Conservation (phyloP, 2,888 invertebrate species). For the Torymus aiolomorphi region DNA sequence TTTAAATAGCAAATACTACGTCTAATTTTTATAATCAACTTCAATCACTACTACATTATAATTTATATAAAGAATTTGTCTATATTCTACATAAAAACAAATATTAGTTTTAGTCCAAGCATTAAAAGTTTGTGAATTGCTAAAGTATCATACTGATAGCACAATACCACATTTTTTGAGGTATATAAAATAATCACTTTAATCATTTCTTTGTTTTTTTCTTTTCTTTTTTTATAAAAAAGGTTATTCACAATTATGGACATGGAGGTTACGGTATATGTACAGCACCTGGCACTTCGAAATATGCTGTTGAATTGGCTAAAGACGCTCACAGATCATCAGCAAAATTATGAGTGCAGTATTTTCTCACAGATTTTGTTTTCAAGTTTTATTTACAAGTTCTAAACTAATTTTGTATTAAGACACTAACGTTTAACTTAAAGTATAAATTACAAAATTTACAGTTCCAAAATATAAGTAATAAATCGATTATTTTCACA, state of each 20-base stretch:
- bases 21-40: too few species aligned
- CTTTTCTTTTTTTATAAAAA: slow-evolving; percentile 52
- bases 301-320: slow-evolving; percentile 84
- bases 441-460: slow-evolving; percentile 51
- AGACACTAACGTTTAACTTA: slow-evolving; percentile 22
- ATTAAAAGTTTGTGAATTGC: not conserved
- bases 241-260: slow-evolving; percentile 93
- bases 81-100: too few species aligned
- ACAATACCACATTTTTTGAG: not conserved
- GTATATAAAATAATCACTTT: slow-evolving; percentile 49
- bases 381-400: slow-evolving; percentile 45
- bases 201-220: slow-evolving; percentile 35
- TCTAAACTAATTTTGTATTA: slow-evolving; percentile 37
- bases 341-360: slow-evolving; percentile 52
- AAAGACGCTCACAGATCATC: slow-evolving; percentile 76
- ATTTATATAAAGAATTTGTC: too few species aligned
- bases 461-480: slow-evolving; percentile 30
- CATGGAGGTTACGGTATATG: slow-evolving; percentile 96
- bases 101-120: too few species aligned
- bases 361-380: slow-evolving; percentile 21
- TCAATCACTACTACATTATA: too few species aligned
- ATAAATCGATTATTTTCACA: not conserved
- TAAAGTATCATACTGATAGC: slow-evolving; percentile 12
- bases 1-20: too few species aligned
- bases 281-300: slow-evolving; percentile 90